Evolutionary conservation across 30 jellyfish, hydroid and myxozoan species (phyloP), one percentile per base, ranked within the genome.

Genomic region (Turritopsis dohrnii): DNA sequence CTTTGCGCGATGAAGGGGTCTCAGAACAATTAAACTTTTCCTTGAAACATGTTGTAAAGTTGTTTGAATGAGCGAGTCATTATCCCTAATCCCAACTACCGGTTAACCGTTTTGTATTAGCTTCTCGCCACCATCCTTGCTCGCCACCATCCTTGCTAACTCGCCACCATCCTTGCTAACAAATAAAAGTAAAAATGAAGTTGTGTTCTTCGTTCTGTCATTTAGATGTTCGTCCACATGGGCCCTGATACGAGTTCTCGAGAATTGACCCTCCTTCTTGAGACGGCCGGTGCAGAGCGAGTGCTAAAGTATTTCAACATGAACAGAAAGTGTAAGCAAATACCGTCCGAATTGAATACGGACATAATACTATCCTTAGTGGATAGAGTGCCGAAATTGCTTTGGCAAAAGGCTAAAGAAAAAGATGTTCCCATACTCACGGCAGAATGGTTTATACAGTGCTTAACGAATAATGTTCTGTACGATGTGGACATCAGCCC

Each of bases 221-320:
- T n/a, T 72, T 19, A 17, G 52, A 72, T 72, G 1, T 72, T 72
- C 22, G 52, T 72, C 18, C 28, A 69, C 77, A 5, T 21, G 77
- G 77, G 30, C 5, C 5, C 77, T 69, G 77, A 21, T 69, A 21
- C 8, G 8, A 16, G 5, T 69, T 5, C 9, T 5, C 60, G 60
- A 76, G 84, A 76, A 19, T 13, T 76, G 1, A 28, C 23, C 22
- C 28, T 28, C 18, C 22, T 76, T 28, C 28, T 76, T 18, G 28
- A 65, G 54, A 76, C 52, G n/a, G 84, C 84, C 1, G 84, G 84
- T 20, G 52, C 72, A 28, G 84, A 76, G 28, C 71, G 74, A 19
- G 84, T 76, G 54, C 28, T 69, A 1, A 29, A 65, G 66, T 65
- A 25, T 17, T 28, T 18, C 22, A 28, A 28, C 16, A 69, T 76